Evolutionary conservation across 2,113 vertebrate genomes (phyloP).

Genomic region (Dicerorhinus sumatrensis): DNA sequence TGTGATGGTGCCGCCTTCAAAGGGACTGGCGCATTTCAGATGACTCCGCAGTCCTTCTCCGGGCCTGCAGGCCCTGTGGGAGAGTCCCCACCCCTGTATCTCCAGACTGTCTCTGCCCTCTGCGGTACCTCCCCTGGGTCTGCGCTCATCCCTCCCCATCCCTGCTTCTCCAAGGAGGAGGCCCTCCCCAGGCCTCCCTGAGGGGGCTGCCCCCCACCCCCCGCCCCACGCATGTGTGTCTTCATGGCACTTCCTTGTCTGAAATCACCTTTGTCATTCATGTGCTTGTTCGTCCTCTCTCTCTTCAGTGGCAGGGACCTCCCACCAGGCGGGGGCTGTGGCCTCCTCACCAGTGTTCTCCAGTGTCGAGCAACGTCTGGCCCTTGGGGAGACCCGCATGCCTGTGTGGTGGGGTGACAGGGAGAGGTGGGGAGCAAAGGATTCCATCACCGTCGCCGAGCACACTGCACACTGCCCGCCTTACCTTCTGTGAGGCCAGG

Average conservation of each 20-base stretch:
- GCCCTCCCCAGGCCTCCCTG: not conserved
- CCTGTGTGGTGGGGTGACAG: not conserved
- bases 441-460: not conserved
- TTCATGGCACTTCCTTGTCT: not conserved
- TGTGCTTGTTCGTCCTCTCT: not conserved
- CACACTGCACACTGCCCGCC: not conserved
- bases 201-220: fast-evolving
- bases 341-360: not conserved
- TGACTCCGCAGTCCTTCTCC: fast-evolving
- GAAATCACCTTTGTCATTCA: not conserved
- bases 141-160: not conserved
- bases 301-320: not conserved
- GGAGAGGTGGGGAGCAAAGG: not conserved
- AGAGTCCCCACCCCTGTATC: not conserved
- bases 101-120: no score
- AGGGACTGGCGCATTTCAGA: not conserved
- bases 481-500: no score
- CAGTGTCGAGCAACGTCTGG: not conserved
- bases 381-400: not conserved
- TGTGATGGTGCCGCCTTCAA: no score
- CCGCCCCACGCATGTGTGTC: not conserved
- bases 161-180: not conserved
- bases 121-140: no score
- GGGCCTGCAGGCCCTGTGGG: not conserved
- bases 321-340: not conserved